Evolutionary conservation across 1,140 invertebrate genomes (phyloP).

Genomic region (Sinonovacula constricta): DNA sequence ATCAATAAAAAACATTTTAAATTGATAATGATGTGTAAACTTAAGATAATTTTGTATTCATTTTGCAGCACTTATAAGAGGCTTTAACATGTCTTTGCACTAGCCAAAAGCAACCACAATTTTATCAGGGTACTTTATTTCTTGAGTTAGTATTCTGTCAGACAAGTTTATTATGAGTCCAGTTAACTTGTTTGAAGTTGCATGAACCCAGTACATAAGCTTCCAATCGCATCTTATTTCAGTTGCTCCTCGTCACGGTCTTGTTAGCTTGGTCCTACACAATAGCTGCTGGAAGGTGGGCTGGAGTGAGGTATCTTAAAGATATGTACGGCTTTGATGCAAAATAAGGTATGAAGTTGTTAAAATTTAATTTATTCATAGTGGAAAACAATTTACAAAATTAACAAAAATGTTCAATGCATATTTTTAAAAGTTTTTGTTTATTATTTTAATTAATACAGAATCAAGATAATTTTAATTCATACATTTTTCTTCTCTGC

Average conservation of each 20-base stretch:
- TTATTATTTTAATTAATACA: background rate
- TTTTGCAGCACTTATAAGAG: too few relatives aligned
- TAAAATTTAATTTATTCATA: background rate
- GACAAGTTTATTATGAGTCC: too few relatives aligned
- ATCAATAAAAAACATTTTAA: too few relatives aligned
- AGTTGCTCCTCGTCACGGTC: slow-evolving; percentile 67
- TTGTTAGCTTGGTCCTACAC: slow-evolving; percentile 70
- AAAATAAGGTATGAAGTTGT: background rate
- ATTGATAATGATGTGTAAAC: too few relatives aligned
- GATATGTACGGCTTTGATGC: slow-evolving; percentile 42
- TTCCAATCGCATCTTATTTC: too few relatives aligned
- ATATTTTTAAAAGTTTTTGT: background rate
- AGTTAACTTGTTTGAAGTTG: too few relatives aligned
- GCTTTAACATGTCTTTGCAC: too few relatives aligned
- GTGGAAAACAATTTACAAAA: background rate
- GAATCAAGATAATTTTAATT: background rate
- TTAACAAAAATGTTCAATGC: background rate
- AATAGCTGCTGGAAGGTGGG: slow-evolving; percentile 67
- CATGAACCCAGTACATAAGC: too few relatives aligned
- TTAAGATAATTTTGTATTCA: too few relatives aligned
- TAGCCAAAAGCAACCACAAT: too few relatives aligned
- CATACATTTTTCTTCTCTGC: slow-evolving; percentile 14
- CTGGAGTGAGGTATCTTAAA: slow-evolving; percentile 61
- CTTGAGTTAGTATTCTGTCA: too few relatives aligned
- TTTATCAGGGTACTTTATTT: too few relatives aligned